Evolutionary conservation across 2,888 invertebrate genomes (phyloP).

Genomic region (Tetanocera ferruginea): DNA sequence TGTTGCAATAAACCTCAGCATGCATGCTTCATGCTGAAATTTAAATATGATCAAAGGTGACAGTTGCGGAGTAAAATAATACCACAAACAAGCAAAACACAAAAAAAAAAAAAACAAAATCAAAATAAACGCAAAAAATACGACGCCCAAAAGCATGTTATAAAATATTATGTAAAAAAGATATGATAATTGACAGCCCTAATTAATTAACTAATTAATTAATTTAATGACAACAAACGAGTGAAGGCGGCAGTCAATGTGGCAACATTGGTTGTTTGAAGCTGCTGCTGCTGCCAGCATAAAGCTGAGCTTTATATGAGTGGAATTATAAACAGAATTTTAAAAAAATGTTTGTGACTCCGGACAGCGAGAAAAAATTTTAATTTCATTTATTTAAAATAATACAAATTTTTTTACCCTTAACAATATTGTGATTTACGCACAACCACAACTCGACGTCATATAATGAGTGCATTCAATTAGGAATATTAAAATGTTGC

Average conservation of each 20-base stretch:
- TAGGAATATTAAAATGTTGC: constrained; percentile 8
- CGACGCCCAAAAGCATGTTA: background rate
- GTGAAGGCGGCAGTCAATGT: constrained; percentile 7
- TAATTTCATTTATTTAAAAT: background rate
- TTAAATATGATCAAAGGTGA: background rate
- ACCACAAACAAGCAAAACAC: too few species aligned
- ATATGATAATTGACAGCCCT: constrained; percentile 46
- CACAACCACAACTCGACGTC: background rate
- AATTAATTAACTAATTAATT: constrained; percentile 54
- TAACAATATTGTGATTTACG: too few species aligned
- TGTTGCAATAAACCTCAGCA: too few species aligned
- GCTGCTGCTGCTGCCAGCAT: background rate
- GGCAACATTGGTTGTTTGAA: background rate
- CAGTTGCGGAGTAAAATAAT: background rate
- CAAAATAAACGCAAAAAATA: background rate
- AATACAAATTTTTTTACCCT: too few species aligned
- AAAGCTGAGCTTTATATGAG: background rate
- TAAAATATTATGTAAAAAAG: background rate
- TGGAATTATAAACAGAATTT: background rate
- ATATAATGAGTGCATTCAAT: constrained; percentile 26
- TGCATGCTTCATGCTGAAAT: too few species aligned
- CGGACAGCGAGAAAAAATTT: too few species aligned
- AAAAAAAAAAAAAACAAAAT: background rate
- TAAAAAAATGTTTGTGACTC: background rate
- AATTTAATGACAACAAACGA: constrained; percentile 9